A percentile compares a stretch with the other conserved stretches of the same genome.
Conservation (phyloP, 2,113 vertebrate species). For the Potamarius usumacintae region DNA sequence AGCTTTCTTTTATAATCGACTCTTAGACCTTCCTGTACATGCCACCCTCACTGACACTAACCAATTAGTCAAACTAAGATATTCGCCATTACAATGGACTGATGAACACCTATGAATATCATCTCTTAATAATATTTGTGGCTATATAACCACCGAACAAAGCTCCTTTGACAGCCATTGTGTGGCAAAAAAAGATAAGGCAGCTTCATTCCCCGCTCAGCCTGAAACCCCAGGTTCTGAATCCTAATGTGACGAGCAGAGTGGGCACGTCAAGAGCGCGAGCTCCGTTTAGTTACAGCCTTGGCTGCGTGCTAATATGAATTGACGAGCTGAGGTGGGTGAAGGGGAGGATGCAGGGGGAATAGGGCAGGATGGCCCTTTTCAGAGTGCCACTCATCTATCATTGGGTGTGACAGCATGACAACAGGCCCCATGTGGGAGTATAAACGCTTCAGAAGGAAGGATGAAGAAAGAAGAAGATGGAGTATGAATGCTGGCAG, state of each 20-base stretch:
- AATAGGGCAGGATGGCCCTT: slow-evolving; percentile 34
- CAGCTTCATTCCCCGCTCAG: slow-evolving; percentile 15
- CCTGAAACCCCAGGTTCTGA: slow-evolving; percentile 8
- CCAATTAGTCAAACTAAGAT: slow-evolving; percentile 3
- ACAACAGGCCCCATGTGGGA: slow-evolving; percentile 37
- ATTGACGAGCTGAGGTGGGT: slow-evolving; percentile 34
- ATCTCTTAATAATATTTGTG: slow-evolving; percentile 2
- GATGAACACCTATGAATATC: neutral
- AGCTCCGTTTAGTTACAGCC: slow-evolving; percentile 27
- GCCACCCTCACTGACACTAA: neutral
- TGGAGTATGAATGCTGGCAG: slow-evolving; percentile 21
- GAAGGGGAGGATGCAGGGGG: slow-evolving; percentile 28
- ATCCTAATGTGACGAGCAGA: slow-evolving; percentile 34
- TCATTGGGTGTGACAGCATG: slow-evolving; percentile 45
- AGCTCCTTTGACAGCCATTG: slow-evolving; percentile 23
- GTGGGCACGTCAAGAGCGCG: slow-evolving; percentile 14
- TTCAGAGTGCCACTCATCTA: slow-evolving; percentile 46
- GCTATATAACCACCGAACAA: slow-evolving; percentile 14
- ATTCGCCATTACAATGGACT: neutral
- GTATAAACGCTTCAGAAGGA: slow-evolving; percentile 30
- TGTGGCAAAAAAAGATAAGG: slow-evolving; percentile 32
- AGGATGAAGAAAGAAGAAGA: slow-evolving; percentile 13
- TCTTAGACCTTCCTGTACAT: neutral
- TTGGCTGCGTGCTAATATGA: slow-evolving; percentile 39
- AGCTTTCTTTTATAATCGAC: neutral